A percentile compares a stretch with the other conserved stretches of the same genome.
Evolutionary conservation across 2,888 invertebrate species (phyloP).

Genomic region (Opisthograptis luteolata): DNA sequence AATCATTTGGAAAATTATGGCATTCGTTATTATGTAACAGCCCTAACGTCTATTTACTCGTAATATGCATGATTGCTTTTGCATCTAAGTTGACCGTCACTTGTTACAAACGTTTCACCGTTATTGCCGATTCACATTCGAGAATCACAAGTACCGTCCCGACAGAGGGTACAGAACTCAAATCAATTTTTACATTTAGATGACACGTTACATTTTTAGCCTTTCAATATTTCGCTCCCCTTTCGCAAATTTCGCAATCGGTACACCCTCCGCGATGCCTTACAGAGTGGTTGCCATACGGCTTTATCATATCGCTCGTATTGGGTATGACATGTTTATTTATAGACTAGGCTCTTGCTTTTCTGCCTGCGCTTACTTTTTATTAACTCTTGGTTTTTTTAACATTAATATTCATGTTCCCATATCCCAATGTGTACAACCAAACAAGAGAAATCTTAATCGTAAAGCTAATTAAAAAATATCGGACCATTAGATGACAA

Average conservation of each 20-base stretch:
- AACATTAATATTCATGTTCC: no score
- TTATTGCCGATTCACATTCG: constrained; percentile 15
- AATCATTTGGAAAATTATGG: no score
- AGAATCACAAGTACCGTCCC: constrained; percentile 24
- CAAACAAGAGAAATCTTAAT: no score
- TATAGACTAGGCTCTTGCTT: background rate
- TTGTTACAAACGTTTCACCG: constrained; percentile 3
- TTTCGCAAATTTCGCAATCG: constrained; percentile 30
- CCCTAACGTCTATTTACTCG: no score
- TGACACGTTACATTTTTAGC: constrained; percentile 52
- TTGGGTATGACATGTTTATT: constrained; percentile 21
- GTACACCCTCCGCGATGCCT: constrained; percentile 21
- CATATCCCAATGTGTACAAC: no score
- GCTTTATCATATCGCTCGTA: constrained; percentile 2
- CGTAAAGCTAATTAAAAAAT: no score
- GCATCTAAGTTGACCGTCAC: no score
- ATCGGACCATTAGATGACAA: no score
- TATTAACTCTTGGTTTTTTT: no score
- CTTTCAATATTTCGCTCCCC: constrained; percentile 48
- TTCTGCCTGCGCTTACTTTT: no score
- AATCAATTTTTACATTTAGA: constrained; percentile 56
- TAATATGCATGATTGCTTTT: no score
- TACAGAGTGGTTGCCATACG: constrained; percentile 14
- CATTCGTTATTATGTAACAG: no score
- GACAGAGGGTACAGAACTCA: constrained; percentile 36